These are phyloP conservation scores for Cebidichthys violaceus DNA, from an alignment of 2,113 vertebrate species.

Conservation along the genomic window DNA sequence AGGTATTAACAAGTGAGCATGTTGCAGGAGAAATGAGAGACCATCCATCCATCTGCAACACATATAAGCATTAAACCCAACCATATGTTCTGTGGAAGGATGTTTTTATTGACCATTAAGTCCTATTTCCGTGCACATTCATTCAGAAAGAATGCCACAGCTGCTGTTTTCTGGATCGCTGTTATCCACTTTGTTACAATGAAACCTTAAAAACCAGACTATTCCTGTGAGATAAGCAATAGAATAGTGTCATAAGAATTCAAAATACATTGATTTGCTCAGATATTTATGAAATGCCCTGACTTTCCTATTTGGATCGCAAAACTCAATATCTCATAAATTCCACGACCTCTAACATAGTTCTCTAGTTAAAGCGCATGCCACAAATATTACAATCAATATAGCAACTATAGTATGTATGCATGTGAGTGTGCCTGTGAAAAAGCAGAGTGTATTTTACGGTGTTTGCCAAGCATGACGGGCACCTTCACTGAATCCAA, in stretches of 20 bases:
- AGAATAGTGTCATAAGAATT: background rate
- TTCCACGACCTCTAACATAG: background rate
- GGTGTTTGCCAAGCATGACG: slow-evolving; percentile 28
- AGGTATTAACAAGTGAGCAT: slow-evolving; percentile 19
- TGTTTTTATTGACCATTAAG: background rate
- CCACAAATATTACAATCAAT: background rate
- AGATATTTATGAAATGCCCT: background rate
- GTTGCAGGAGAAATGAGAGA: slow-evolving; percentile 20
- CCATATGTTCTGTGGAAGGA: slow-evolving; percentile 30
- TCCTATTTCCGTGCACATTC: background rate
- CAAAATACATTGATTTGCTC: background rate
- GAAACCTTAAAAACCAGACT: background rate
- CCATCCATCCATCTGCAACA: slow-evolving; percentile 25
- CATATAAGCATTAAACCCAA: slow-evolving; percentile 34
- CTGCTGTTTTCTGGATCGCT: slow-evolving; percentile 3
- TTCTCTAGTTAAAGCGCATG: background rate
- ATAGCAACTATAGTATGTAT: background rate
- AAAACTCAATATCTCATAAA: background rate
- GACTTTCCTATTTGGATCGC: background rate
- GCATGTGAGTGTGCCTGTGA: background rate
- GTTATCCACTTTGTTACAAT: background rate
- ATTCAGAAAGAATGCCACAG: background rate
- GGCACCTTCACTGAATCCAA: slow-evolving; percentile 32
- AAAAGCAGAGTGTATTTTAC: background rate
- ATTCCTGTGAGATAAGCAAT: background rate